These are phyloP conservation scores for Anniella stebbinsi DNA, from an alignment of 2,797 vertebrate species.

Conservation along the genomic window DNA sequence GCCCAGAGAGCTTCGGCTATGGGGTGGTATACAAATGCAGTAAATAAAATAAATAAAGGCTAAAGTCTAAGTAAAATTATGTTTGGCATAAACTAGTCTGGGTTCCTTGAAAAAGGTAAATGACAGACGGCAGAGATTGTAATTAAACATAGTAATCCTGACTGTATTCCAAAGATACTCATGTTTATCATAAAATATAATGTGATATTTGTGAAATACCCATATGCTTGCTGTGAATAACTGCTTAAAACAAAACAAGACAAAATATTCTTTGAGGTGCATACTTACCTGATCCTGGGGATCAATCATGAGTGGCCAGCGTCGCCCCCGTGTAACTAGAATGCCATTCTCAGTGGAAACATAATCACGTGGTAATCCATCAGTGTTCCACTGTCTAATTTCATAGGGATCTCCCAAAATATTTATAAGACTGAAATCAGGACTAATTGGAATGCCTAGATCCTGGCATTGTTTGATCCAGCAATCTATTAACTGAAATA, in stretches of 20 bases:
- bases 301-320: constrained; percentile 92
- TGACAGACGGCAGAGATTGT: background rate
- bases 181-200: background rate
- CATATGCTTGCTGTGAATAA: background rate
- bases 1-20: no score
- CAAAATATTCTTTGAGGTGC: background rate
- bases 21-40: no score
- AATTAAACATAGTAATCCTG: background rate
- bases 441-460: constrained; percentile 86
- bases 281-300: constrained; percentile 87
- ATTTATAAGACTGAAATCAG: constrained; percentile 87
- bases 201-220: background rate
- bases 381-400: constrained; percentile 89
- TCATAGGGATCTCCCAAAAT: constrained; percentile 86
- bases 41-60: no score
- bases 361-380: constrained; percentile 85
- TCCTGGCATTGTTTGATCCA: constrained; percentile 86
- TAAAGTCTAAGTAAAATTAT: background rate
- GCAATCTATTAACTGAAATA: constrained; percentile 83
- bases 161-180: background rate
- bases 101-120: background rate
- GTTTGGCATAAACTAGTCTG: background rate
- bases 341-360: constrained; percentile 90
- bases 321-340: constrained; percentile 85
- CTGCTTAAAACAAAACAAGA: background rate